Base-by-base conservation (phyloP, 2,113 vertebrate species). In the Petrocephalus zakoni region DNA sequence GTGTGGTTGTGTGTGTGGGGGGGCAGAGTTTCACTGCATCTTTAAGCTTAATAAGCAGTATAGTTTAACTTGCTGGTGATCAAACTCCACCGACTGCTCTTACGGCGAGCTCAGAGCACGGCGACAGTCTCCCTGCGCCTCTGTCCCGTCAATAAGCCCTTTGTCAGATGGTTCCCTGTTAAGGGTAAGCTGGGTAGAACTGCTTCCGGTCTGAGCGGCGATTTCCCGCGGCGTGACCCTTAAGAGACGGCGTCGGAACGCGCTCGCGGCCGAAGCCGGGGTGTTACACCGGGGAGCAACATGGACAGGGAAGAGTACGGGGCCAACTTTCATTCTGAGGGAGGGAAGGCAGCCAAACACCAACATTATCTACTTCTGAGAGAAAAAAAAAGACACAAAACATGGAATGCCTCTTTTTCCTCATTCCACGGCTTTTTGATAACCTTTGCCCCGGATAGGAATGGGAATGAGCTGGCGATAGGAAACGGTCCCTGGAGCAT, bases 381-480 rank as follows among this genome's bases (percentile, higher is more conserved):
- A 58, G 53, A 72, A 47, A 61, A 61, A 10, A n/a, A 61, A 29
- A n/a, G 5, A 15, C 21, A 51, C 22, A 11, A 15, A 49, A n/a
- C 29, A 87, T 9, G 21, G 47, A 82, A 88, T 19, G 29, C 22
- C 1, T 55, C 10, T 53, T 61, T 29, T n/a, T 78, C 46, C 42
- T 19, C 64, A 22, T n/a, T 64, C 29, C 22, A 5, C 11, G 25
- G 34, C 37, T 25, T 42, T 56, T 34, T 15, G 53, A 88, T 61
- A 55, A 61, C 87, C 87, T 88, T 83, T 61, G 75, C 42, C 87
- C 87, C 61, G 15, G 55, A 42, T 82, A 22, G 29, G 13, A 47
- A 47, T 64, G 34, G 46, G 87, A 15, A 29, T 68, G 47, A 88
- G 51, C 34, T 58, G 53, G 49, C 52, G 53, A 11, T 17, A 21